These are phyloP conservation scores for Hylyphantes graminicola DNA, from an alignment of 1,140 invertebrate species.

Conservation along the genomic window DNA sequence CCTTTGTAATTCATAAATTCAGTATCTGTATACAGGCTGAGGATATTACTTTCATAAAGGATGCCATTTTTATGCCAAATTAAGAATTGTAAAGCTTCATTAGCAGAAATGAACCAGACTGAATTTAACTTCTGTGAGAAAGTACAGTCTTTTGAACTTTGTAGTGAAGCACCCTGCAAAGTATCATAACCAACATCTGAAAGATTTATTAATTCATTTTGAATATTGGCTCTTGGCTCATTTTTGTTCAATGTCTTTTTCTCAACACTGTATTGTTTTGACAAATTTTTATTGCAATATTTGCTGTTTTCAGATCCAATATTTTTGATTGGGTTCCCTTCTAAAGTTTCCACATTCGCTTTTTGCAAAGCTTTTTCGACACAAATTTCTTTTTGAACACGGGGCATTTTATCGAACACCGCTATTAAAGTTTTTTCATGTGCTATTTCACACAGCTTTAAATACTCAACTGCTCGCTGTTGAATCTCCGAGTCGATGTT, in stretches of 20 bases:
- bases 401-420: conserved; percentile 99
- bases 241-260: background rate
- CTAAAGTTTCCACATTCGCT: background rate
- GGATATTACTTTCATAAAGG: conserved; percentile 96
- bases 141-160: too few species aligned
- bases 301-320: background rate
- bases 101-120: background rate
- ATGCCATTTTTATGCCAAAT: conserved; percentile 98
- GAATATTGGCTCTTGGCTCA: background rate
- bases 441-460: conserved; percentile 94
- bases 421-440: conserved; percentile 97
- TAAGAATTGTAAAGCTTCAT: conserved; percentile 74
- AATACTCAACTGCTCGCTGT: conserved; percentile 97
- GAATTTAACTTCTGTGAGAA: background rate
- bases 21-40: conserved; percentile 98
- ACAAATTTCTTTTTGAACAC: conserved; percentile 96
- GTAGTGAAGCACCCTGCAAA: background rate
- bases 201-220: background rate
- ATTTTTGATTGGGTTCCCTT: background rate
- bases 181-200: background rate
- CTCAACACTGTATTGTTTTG: background rate
- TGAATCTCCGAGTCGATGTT: conserved; percentile 97
- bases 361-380: conserved; percentile 33
- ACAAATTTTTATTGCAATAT: background rate
- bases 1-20: conserved; percentile 96